Evolutionary conservation across 2,888 invertebrate species (phyloP).

Genomic region (Agrochola circellaris): DNA sequence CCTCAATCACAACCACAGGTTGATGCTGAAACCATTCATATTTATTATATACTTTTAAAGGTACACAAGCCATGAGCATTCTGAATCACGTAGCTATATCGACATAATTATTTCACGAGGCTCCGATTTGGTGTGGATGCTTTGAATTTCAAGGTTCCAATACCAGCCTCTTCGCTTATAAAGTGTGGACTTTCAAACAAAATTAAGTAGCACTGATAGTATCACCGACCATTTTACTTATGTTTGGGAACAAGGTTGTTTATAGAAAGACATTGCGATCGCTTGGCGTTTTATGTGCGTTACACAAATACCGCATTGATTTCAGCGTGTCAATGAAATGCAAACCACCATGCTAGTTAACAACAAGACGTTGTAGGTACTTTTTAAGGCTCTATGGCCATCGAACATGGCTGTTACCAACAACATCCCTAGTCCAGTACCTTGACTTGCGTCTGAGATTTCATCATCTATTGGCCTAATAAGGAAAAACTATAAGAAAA

Average conservation of each 20-base stretch:
- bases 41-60: background rate
- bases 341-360: background rate
- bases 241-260: background rate
- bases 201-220: background rate
- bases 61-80: background rate
- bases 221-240: background rate
- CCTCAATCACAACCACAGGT: slow-evolving; percentile 72
- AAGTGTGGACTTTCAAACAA: background rate
- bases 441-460: background rate
- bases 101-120: background rate
- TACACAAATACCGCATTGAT: no score
- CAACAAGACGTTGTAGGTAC: background rate
- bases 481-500: no score
- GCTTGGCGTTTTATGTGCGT: background rate
- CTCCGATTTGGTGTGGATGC: background rate
- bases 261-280: background rate
- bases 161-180: background rate
- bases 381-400: background rate
- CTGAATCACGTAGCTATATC: background rate
- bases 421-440: background rate
- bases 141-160: background rate
- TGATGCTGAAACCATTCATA: slow-evolving; percentile 32
- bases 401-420: background rate
- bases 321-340: background rate
- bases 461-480: background rate